Evolutionary conservation across 2,888 invertebrate species (phyloP).

Genomic region (Isotomurus palustris): DNA sequence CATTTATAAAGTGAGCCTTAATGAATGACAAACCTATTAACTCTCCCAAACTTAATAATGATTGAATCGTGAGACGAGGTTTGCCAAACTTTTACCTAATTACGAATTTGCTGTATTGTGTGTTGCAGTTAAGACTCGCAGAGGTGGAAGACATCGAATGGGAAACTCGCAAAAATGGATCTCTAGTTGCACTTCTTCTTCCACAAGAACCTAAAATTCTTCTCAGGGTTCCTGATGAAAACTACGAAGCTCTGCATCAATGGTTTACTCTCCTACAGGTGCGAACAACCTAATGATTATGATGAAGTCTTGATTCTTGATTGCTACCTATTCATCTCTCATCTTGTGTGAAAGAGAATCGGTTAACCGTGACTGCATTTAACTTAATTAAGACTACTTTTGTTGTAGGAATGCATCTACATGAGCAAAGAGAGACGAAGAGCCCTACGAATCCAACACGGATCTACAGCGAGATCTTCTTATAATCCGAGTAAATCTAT

Average conservation of each 20-base stretch:
- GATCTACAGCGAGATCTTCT: constrained; percentile 42
- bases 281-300: too few relatives aligned
- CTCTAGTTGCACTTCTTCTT: constrained; percentile 58
- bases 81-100: not conserved
- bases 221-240: constrained; percentile 50
- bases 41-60: not conserved
- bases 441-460: constrained; percentile 55
- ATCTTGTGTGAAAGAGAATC: too few relatives aligned
- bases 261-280: constrained; percentile 63
- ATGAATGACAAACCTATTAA: not conserved
- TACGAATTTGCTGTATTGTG: too few relatives aligned
- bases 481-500: constrained; percentile 3
- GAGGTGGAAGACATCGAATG: constrained; percentile 64
- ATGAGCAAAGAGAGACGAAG: constrained; percentile 61
- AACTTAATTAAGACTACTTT: too few relatives aligned
- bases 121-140: constrained; percentile 58
- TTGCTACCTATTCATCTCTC: too few relatives aligned
- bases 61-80: not conserved
- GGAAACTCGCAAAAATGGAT: constrained; percentile 62
- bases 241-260: constrained; percentile 58
- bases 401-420: constrained; percentile 58
- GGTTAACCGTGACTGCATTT: too few relatives aligned
- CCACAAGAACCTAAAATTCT: constrained; percentile 52
- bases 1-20: constrained; percentile 58
- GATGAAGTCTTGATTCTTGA: not conserved